Conservation (phyloP, 2,797 vertebrate genomes). For the Gobio occitaniae region DNA sequence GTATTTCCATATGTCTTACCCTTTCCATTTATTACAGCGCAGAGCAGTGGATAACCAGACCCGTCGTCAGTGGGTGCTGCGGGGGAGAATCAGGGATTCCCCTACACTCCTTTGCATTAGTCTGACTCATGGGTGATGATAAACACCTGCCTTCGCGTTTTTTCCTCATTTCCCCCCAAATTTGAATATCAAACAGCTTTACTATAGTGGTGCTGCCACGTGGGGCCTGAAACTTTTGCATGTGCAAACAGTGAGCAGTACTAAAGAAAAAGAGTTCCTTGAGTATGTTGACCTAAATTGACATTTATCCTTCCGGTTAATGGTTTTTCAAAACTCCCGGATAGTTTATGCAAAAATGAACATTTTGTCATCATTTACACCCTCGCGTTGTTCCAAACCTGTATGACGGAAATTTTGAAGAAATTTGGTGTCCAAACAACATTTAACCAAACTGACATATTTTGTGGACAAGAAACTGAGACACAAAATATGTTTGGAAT, state of each 20-base stretch:
- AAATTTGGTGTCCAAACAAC: not conserved
- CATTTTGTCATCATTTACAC: not conserved
- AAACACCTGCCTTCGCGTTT: constrained; percentile 59
- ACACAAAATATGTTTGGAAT: not conserved
- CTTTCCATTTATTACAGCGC: constrained; percentile 50
- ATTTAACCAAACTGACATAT: not conserved
- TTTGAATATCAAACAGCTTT: constrained; percentile 53
- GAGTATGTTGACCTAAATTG: not conserved
- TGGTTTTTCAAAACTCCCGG: not conserved
- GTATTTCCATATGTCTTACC: constrained; percentile 24
- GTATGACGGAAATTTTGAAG: not conserved
- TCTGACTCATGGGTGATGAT: constrained; percentile 61
- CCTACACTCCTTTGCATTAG: constrained; percentile 52
- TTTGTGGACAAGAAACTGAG: not conserved
- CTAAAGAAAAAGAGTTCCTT: not conserved
- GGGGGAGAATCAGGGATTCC: constrained; percentile 49
- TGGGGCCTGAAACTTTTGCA: not conserved
- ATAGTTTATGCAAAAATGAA: not conserved
- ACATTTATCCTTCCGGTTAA: not conserved
- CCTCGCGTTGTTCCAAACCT: not conserved
- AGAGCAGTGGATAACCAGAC: constrained; percentile 16
- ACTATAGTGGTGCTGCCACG: constrained; percentile 14
- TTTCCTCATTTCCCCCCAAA: constrained; percentile 57
- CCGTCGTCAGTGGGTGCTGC: not conserved
- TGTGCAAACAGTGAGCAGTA: not conserved